Evolutionary conservation across 2,113 vertebrate genomes (phyloP).

Genomic region (Vulpes vulpes): DNA sequence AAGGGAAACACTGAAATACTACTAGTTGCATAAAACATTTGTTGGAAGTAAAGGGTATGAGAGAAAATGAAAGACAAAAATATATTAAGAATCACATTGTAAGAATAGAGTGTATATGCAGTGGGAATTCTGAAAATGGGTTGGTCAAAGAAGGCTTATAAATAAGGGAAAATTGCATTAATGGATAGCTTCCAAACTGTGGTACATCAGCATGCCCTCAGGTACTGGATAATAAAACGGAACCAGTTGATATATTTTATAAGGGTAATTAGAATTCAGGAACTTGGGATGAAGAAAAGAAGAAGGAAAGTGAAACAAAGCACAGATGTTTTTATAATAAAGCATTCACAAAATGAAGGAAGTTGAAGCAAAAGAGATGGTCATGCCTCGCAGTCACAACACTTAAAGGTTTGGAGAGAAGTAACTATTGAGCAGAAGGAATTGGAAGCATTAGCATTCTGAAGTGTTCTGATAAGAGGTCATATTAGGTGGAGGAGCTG

Average conservation of each 20-base stretch:
- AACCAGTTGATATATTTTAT: slow-evolving; percentile 31
- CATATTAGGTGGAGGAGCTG: not conserved
- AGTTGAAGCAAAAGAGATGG: not conserved
- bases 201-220: not conserved
- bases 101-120: not conserved
- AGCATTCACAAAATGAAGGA: slow-evolving; percentile 1
- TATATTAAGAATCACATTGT: not conserved
- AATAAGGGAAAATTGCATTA: slow-evolving; percentile 30
- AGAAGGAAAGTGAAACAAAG: not conserved
- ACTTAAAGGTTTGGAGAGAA: not conserved
- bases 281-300: not conserved
- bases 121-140: not conserved
- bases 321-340: not conserved
- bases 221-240: slow-evolving; percentile 47
- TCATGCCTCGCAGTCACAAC: not conserved
- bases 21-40: not conserved
- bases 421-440: not conserved
- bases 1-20: not conserved
- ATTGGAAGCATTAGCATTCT: not conserved
- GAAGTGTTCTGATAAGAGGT: not conserved
- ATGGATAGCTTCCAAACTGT: not conserved
- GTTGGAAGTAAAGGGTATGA: not conserved
- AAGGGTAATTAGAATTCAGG: slow-evolving; percentile 53
- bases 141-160: slow-evolving; percentile 24
- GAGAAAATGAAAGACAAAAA: not conserved